Evolutionary conservation across 2,797 vertebrate genomes (phyloP).

Genomic region (Eospalax fontanierii): DNA sequence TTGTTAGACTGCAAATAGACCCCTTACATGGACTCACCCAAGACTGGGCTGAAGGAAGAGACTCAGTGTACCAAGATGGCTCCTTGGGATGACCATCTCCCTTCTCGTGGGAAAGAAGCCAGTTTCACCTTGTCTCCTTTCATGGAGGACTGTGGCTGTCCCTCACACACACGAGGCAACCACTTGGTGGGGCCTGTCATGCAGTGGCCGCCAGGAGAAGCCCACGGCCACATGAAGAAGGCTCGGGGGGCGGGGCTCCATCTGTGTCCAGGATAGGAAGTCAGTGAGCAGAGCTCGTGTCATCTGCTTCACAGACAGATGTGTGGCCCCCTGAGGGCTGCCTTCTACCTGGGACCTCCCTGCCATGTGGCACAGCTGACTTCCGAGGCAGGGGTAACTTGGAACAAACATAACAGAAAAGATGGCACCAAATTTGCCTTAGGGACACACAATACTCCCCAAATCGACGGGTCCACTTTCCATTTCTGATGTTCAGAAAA

Average conservation of each 20-base stretch:
- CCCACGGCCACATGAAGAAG: too few species aligned
- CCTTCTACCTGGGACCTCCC: fast-evolving
- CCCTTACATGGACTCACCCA: background rate
- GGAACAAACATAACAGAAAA: background rate
- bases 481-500: fast-evolving
- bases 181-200: background rate
- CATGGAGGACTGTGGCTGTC: fast-evolving
- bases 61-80: background rate
- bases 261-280: background rate
- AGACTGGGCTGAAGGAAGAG: too few species aligned
- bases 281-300: fast-evolving
- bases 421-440: background rate
- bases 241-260: too few species aligned
- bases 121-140: background rate
- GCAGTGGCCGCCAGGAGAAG: fast-evolving
- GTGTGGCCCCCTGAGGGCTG: fast-evolving
- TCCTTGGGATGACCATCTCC: fast-evolving
- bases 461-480: fast-evolving
- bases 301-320: fast-evolving
- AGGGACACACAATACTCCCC: background rate
- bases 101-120: background rate
- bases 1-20: too few species aligned
- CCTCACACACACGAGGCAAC: fast-evolving
- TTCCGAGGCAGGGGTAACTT: background rate
- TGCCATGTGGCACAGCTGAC: background rate